Evolutionary conservation across 2,113 vertebrate species (phyloP).

Genomic region (Tamias sibiricus): DNA sequence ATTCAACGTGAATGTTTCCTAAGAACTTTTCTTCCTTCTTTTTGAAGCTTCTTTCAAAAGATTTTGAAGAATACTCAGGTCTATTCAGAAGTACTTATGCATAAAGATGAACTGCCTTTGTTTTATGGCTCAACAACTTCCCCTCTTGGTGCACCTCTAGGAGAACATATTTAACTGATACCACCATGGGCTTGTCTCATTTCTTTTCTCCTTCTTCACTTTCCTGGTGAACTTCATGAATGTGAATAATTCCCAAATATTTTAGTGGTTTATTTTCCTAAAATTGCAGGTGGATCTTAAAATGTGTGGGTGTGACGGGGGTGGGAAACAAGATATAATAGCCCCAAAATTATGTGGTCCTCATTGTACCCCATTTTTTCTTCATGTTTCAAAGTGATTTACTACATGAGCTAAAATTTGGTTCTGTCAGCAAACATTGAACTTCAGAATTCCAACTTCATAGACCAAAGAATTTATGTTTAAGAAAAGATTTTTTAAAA

Average conservation of each 20-base stretch:
- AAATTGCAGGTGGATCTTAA: not conserved
- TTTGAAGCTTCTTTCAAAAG: conserved; percentile 57
- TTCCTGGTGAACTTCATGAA: not conserved
- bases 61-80: conserved; percentile 31
- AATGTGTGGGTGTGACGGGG: not conserved
- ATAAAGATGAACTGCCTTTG: conserved; percentile 39
- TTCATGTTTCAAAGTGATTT: not conserved
- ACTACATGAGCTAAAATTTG: conserved; percentile 23
- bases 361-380: not conserved
- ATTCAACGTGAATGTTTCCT: conserved; percentile 25
- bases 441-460: not conserved
- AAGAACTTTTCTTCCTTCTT: conserved; percentile 50
- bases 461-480: not conserved
- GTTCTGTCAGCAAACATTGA: not conserved
- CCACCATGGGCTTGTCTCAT: not conserved
- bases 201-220: conserved; percentile 16
- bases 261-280: not conserved
- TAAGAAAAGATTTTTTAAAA: not conserved
- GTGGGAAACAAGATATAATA: not conserved
- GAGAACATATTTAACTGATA: not conserved
- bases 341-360: not conserved
- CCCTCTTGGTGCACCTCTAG: not conserved
- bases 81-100: conserved; percentile 26
- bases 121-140: conserved; percentile 28
- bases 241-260: not conserved